Evolutionary conservation across 2,888 invertebrate species (phyloP).

Genomic region (Hirtodrosophila histrioides): DNA sequence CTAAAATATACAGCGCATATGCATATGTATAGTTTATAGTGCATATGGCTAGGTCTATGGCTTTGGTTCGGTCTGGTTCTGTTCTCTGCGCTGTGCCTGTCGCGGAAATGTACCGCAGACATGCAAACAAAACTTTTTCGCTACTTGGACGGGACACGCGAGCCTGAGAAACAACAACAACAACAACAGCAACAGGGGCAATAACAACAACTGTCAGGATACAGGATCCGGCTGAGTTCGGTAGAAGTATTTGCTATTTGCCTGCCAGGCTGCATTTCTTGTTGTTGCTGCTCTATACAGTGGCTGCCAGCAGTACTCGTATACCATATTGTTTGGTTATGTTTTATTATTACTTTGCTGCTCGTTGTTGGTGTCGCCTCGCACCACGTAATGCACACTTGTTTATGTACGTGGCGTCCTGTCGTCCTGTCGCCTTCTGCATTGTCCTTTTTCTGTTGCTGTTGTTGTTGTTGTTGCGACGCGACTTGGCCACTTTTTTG

Average conservation of each 20-base stretch:
- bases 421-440: slow-evolving; percentile 53
- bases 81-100: slow-evolving; percentile 64
- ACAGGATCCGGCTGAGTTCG: slow-evolving; percentile 35
- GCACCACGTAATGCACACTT: slow-evolving; percentile 70
- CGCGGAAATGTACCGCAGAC: slow-evolving; percentile 81
- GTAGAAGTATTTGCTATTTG: slow-evolving; percentile 46
- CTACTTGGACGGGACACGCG: slow-evolving; percentile 43
- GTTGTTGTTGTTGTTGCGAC: slow-evolving; percentile 31
- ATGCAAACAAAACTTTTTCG: slow-evolving; percentile 80
- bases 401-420: slow-evolving; percentile 62
- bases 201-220: slow-evolving; percentile 36
- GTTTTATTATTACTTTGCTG: slow-evolving; percentile 73
- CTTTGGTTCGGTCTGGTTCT: slow-evolving; percentile 14
- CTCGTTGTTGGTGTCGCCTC: slow-evolving; percentile 28
- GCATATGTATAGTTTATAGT: slow-evolving; percentile 16
- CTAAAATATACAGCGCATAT: not conserved
- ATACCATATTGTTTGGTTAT: slow-evolving; percentile 58
- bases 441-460: slow-evolving; percentile 57
- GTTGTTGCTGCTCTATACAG: not conserved
- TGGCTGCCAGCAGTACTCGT: slow-evolving; percentile 6
- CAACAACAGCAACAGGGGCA: slow-evolving; percentile 9
- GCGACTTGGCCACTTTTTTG: slow-evolving; percentile 49
- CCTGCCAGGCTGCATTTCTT: slow-evolving; percentile 27
- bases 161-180: slow-evolving; percentile 22
- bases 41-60: slow-evolving; percentile 40